Conservation (phyloP, 2,113 vertebrate genomes). For the Eidolon helvum region DNA sequence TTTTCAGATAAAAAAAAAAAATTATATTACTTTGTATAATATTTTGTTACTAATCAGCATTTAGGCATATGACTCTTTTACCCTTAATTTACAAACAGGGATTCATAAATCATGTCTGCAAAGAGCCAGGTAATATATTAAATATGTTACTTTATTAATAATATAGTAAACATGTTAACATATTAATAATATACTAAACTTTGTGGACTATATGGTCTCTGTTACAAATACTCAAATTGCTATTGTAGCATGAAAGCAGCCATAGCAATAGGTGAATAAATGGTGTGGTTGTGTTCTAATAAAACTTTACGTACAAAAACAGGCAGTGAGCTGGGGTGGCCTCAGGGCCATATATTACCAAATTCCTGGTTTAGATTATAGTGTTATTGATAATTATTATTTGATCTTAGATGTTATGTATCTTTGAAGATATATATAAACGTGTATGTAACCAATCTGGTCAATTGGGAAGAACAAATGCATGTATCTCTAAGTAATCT, state of each 20-base stretch:
- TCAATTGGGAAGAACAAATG: background rate
- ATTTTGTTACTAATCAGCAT: background rate
- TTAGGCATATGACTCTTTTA: background rate
- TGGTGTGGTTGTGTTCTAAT: background rate
- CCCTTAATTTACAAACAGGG: background rate
- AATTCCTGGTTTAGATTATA: background rate
- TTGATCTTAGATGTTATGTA: background rate
- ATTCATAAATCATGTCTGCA: background rate
- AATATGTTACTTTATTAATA: background rate
- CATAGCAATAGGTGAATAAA: background rate
- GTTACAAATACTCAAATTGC: background rate
- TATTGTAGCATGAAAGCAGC: background rate
- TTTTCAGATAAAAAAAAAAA: background rate
- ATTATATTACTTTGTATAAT: background rate
- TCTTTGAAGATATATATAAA: background rate
- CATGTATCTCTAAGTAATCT: background rate
- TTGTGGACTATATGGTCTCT: background rate
- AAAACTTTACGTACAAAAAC: conserved; percentile 11
- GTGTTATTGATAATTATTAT: background rate
- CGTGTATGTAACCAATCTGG: background rate
- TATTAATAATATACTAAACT: background rate
- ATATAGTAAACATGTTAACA: background rate
- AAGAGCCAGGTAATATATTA: background rate
- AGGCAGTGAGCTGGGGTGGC: background rate
- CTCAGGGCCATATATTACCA: background rate